Conservation (phyloP, 2,113 vertebrate species). For the Drymodes brunneopygia region DNA sequence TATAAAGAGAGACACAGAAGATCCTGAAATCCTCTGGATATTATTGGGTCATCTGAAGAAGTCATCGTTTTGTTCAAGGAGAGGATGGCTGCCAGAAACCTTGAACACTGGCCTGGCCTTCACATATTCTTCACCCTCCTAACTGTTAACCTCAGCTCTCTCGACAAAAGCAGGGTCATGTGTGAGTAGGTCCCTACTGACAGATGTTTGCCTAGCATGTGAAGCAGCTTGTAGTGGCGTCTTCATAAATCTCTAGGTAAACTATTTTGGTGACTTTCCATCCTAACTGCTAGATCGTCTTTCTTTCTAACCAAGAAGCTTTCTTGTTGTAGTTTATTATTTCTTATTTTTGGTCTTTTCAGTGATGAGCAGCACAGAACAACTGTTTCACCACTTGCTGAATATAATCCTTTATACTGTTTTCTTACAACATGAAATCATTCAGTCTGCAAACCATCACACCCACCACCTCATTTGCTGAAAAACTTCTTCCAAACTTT, state of each 20-base stretch:
- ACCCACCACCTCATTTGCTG: neutral
- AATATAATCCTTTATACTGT: neutral
- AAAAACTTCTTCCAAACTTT: neutral
- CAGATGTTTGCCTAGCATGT: neutral
- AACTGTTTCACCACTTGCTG: neutral
- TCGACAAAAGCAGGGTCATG: neutral
- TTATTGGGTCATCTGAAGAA: neutral
- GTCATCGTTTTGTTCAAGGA: neutral
- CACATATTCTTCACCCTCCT: neutral
- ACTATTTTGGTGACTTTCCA: neutral
- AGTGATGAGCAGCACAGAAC: neutral
- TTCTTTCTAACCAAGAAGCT: neutral
- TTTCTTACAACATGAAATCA: neutral
- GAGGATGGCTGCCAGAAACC: neutral
- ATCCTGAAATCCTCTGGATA: neutral
- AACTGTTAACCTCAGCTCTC: neutral
- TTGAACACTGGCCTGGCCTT: neutral
- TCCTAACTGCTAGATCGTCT: neutral
- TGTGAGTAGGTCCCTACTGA: neutral
- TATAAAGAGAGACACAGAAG: neutral
- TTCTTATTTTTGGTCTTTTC: neutral
- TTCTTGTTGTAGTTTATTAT: neutral
- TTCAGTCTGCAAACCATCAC: neutral
- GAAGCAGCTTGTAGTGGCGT: neutral
- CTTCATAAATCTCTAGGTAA: neutral